Evolutionary conservation across 2,888 invertebrate species (phyloP).

Genomic region (Therioaphis trifolii): DNA sequence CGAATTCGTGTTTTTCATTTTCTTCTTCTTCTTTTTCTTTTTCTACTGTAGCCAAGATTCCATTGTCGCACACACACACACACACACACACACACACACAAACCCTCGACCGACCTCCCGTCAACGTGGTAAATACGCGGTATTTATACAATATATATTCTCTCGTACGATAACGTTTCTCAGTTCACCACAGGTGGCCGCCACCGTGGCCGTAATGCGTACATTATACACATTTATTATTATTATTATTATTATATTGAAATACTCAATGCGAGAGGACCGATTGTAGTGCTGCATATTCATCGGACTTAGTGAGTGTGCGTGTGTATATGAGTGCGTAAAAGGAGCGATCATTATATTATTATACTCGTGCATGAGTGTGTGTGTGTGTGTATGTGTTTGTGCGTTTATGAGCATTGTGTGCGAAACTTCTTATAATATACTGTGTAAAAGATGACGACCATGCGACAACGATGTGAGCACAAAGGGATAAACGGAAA

Average conservation of each 20-base stretch:
- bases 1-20: no score
- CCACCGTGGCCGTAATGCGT: not conserved
- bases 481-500: conserved; percentile 39
- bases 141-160: not conserved
- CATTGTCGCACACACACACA: no score
- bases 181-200: conserved; percentile 15
- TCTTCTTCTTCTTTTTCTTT: no score
- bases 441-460: not conserved
- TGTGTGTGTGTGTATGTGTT: not conserved
- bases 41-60: no score
- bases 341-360: conserved; percentile 35
- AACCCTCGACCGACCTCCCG: no score
- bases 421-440: conserved; percentile 20
- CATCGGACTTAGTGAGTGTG: not conserved
- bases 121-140: no score
- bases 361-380: conserved; percentile 8
- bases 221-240: conserved; percentile 1
- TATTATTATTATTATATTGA: conserved; percentile 20
- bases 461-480: not conserved
- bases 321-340: no score
- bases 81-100: no score
- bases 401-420: conserved; percentile 24
- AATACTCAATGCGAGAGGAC: conserved; percentile 10
- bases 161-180: not conserved
- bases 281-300: conserved; percentile 28